A percentile compares a stretch with the other conserved stretches of the same genome.
These are phyloP conservation scores for Dolichomitus sp. DNA, from an alignment of 2,888 invertebrate species.

Conservation along the genomic window DNA sequence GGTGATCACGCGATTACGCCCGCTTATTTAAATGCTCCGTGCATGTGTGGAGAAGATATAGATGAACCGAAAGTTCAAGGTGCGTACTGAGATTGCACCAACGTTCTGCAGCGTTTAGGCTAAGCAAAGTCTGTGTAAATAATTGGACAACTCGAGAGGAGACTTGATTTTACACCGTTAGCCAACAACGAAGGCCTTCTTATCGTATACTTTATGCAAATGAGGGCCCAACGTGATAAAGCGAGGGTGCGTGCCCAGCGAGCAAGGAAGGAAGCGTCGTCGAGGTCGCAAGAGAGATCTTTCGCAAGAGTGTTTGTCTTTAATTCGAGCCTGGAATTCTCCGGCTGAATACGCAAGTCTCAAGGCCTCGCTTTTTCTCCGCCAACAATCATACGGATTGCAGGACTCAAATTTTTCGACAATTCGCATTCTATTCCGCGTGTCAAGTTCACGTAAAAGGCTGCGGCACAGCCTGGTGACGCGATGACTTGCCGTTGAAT, in stretches of 20 bases:
- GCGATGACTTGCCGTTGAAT: slow-evolving; percentile 52
- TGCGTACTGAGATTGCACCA: neutral
- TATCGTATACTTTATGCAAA: slow-evolving; percentile 74
- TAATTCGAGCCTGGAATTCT: slow-evolving; percentile 46
- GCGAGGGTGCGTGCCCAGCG: slow-evolving; percentile 51
- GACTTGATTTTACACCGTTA: slow-evolving; percentile 38
- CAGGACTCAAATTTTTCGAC: slow-evolving; percentile 11
- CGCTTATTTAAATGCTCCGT: neutral
- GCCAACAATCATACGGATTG: slow-evolving; percentile 15
- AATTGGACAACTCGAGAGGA: slow-evolving; percentile 61
- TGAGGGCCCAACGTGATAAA: slow-evolving; percentile 65
- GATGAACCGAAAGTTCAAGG: slow-evolving; percentile 4
- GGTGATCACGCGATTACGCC: slow-evolving; percentile 24
- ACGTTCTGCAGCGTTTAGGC: neutral
- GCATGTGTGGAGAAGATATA: neutral
- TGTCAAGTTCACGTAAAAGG: slow-evolving; percentile 18
- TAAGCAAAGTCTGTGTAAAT: slow-evolving; percentile 63
- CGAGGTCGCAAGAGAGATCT: slow-evolving; percentile 44
- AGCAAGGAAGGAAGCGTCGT: slow-evolving; percentile 6
- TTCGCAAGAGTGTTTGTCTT: slow-evolving; percentile 53
- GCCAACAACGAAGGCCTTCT: slow-evolving; percentile 48
- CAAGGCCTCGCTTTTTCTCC: neutral
- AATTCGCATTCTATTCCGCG: slow-evolving; percentile 30
- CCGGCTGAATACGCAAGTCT: slow-evolving; percentile 23
- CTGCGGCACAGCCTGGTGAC: slow-evolving; percentile 13